Conservation (phyloP, 2,113 vertebrate genomes). For the Vulpes lagopus region DNA sequence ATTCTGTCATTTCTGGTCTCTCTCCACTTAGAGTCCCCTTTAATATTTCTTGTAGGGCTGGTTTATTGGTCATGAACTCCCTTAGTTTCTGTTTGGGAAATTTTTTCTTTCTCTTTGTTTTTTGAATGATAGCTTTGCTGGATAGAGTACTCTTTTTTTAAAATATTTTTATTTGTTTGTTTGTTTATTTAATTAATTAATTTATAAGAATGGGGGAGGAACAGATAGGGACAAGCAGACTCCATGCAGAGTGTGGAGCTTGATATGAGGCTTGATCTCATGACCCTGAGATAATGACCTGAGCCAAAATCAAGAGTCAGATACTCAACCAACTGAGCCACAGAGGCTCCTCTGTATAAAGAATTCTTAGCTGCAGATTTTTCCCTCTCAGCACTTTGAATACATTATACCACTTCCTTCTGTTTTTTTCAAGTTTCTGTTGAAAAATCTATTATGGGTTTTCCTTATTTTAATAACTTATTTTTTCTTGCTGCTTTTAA, state of each 20-base stretch:
- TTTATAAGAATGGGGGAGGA: neutral
- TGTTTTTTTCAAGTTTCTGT: neutral
- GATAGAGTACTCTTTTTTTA: neutral
- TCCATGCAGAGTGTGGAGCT: neutral
- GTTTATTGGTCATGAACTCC: neutral
- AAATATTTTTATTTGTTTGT: neutral
- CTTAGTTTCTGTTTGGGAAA: neutral
- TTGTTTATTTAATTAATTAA: too few relatives aligned
- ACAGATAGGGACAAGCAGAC: neutral
- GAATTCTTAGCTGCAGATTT: neutral
- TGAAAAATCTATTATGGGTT: neutral
- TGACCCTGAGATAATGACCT: neutral
- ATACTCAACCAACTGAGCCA: neutral
- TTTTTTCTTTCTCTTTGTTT: neutral
- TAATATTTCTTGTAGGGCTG: neutral
- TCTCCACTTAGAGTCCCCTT: neutral
- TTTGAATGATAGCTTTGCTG: neutral
- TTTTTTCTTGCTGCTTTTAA: neutral
- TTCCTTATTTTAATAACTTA: neutral
- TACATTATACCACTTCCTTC: neutral
- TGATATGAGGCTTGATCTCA: neutral
- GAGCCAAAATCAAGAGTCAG: neutral
- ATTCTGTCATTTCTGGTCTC: neutral
- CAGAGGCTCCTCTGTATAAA: neutral
- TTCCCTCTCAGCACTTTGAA: neutral